Evolutionary conservation across 92 coral and sea anemone genomes (phyloP).

Genomic region (Porites lobata): DNA sequence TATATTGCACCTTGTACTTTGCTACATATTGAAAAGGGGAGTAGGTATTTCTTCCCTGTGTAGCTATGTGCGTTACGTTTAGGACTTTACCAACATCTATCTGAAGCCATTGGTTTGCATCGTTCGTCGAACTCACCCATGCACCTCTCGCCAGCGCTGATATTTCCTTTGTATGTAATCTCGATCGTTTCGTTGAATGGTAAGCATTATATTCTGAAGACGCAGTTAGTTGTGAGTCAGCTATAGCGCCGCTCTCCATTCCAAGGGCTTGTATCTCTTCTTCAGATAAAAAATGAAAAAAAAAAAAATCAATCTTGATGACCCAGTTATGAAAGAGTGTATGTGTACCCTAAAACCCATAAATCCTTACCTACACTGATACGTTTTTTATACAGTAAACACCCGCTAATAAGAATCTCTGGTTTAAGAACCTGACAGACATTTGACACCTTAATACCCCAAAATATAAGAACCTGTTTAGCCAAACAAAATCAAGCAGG

Average conservation of each 20-base stretch:
- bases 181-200: background rate
- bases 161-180: background rate
- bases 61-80: conserved; percentile 14
- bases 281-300: background rate
- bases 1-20: conserved; percentile 13
- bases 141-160: background rate
- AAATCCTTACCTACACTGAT: no score
- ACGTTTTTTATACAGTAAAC: no score
- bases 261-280: conserved; percentile 33
- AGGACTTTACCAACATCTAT: conserved; percentile 11
- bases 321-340: background rate
- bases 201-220: conserved; percentile 1
- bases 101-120: conserved; percentile 27
- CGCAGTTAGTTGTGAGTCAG: conserved; percentile 26
- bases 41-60: conserved; percentile 15
- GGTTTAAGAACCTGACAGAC: no score
- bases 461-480: no score
- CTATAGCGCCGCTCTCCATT: conserved; percentile 42
- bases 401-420: no score
- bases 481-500: no score
- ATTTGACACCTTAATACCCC: no score
- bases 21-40: background rate
- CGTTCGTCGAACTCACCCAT: background rate
- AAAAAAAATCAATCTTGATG: no score
- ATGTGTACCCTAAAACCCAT: background rate